These are phyloP conservation scores for Muntiacus muntjak DNA, from an alignment of 2,113 vertebrate genomes.

Conservation along the genomic window DNA sequence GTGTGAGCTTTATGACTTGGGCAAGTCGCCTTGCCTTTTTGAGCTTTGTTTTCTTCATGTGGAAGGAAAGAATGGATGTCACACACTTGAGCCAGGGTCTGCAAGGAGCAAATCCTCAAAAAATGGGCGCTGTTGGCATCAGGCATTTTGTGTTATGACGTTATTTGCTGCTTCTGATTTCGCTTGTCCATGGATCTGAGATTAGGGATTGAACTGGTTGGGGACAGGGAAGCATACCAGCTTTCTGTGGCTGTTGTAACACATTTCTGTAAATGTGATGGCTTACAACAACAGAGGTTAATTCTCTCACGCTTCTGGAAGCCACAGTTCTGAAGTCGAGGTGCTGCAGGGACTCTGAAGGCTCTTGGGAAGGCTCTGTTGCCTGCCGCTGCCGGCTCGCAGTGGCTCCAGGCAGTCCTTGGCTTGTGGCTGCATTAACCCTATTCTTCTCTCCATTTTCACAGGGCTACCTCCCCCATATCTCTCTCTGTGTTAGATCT, in stretches of 20 bases:
- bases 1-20: background rate
- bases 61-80: background rate
- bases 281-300: background rate
- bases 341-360: rapidly evolving
- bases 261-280: too few relatives aligned
- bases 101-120: background rate
- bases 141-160: rapidly evolving
- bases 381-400: background rate
- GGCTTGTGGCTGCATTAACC: background rate
- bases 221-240: rapidly evolving
- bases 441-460: background rate
- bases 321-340: background rate
- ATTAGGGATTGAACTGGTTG: background rate
- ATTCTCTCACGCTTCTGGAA: background rate
- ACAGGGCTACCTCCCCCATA: too few relatives aligned
- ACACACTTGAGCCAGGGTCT: rapidly evolving
- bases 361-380: rapidly evolving
- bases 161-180: background rate
- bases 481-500: background rate
- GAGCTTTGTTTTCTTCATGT: background rate
- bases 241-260: background rate
- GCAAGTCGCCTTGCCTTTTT: background rate
- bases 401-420: background rate
- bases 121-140: rapidly evolving
- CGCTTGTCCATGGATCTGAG: background rate